phyloP scores from a whole-genome alignment of 2,888 invertebrate species.

The Liodrosophila aerea region DNA sequence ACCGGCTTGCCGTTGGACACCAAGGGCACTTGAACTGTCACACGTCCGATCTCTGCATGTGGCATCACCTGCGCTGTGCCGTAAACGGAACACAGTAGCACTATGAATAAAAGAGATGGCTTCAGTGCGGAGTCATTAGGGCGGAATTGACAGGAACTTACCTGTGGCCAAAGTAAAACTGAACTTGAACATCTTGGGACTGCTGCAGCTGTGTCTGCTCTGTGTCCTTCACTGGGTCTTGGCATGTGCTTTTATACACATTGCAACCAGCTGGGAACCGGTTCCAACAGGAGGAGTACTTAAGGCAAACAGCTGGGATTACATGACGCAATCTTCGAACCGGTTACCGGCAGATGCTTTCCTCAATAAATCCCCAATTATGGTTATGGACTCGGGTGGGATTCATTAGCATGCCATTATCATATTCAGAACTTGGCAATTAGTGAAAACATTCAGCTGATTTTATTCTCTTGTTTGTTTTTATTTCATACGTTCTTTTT shows the following conservation, averaged over 20 bases:
- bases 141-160: slow-evolving; percentile 25
- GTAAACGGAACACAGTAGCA: slow-evolving; percentile 58
- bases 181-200: slow-evolving; percentile 55
- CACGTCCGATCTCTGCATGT: slow-evolving; percentile 56
- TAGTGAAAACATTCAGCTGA: not conserved
- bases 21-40: slow-evolving; percentile 62
- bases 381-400: slow-evolving; percentile 35
- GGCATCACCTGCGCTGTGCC: slow-evolving; percentile 71
- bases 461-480: slow-evolving; percentile 1
- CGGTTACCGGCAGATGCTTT: slow-evolving; percentile 43
- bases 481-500: slow-evolving; percentile 5
- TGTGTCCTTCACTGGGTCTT: slow-evolving; percentile 51
- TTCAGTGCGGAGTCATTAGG: not conserved
- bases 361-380: slow-evolving; percentile 50
- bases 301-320: slow-evolving; percentile 10
- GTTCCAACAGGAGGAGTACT: slow-evolving; percentile 13
- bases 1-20: slow-evolving; percentile 60
- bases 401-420: slow-evolving; percentile 24
- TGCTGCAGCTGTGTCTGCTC: slow-evolving; percentile 34
- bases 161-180: slow-evolving; percentile 65
- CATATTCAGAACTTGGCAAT: not conserved
- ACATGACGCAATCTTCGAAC: slow-evolving; percentile 17
- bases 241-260: slow-evolving; percentile 46
- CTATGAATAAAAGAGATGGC: slow-evolving; percentile 29
- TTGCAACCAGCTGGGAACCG: not conserved